Conservation (phyloP, 2,888 invertebrate genomes). For the Drosophila borborema region DNA sequence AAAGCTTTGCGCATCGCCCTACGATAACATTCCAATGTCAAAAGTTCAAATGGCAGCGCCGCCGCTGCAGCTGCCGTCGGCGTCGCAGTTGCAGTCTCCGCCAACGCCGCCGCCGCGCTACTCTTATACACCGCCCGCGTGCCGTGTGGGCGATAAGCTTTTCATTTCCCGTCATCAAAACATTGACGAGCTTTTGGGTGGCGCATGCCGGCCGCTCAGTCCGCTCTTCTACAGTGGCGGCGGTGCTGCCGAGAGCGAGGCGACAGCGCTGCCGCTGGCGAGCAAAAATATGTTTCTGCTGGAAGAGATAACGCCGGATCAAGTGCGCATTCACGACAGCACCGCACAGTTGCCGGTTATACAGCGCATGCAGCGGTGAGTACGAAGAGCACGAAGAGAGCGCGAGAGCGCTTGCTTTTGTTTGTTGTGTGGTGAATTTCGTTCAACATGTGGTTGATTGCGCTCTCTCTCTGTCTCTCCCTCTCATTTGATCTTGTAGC, state of each 20-base stretch:
- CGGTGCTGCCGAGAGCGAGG: conserved; percentile 82
- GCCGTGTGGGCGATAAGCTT: conserved; percentile 82
- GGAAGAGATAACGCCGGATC: conserved; percentile 91
- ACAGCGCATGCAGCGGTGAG: conserved; percentile 88
- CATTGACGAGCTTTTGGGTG: conserved; percentile 95
- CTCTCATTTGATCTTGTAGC: conserved; percentile 52
- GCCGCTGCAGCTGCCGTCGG: conserved; percentile 37
- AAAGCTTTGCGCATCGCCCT: conserved; percentile 88
- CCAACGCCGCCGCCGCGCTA: conserved; percentile 57
- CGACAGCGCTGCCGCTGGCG: conserved; percentile 71
- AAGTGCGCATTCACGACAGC: conserved; percentile 92
- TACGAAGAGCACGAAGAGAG: conserved; percentile 37
- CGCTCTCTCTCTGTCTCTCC: conserved; percentile 12
- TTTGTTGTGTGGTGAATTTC: conserved; percentile 69
- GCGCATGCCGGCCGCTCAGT: conserved; percentile 87
- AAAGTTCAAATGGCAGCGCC: conserved; percentile 71
- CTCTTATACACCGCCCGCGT: conserved; percentile 50
- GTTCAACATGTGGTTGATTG: conserved; percentile 68
- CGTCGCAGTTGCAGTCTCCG: conserved; percentile 27
- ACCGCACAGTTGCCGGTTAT: conserved; percentile 90
- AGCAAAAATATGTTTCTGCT: conserved; percentile 76
- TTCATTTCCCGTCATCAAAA: conserved; percentile 95
- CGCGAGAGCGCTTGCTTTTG: conserved; percentile 21
- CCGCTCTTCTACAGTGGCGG: conserved; percentile 87
- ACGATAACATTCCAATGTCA: conserved; percentile 88